Conservation (phyloP, 2,888 invertebrate genomes). For the Junonia oenone region DNA sequence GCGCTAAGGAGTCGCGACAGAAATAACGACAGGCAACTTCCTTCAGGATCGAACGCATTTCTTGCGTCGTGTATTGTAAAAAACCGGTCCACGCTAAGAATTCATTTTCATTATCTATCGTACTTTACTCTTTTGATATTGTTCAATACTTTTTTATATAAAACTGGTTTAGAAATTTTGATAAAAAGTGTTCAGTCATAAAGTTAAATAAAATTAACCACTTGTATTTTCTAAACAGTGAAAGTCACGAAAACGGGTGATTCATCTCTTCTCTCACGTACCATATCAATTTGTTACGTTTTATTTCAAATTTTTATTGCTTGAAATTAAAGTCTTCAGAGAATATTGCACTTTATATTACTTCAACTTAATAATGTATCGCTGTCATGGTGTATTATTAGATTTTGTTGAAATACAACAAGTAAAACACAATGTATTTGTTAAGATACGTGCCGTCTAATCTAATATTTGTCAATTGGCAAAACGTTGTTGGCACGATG, state of each 20-base stretch:
- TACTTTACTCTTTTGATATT: background rate
- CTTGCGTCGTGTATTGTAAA: background rate
- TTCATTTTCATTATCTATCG: background rate
- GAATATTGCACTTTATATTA: background rate
- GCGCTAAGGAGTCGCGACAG: slow-evolving; percentile 50
- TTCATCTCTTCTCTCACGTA: background rate
- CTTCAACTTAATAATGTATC: background rate
- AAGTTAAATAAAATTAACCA: background rate
- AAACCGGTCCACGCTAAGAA: background rate
- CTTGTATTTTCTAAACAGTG: slow-evolving; percentile 1
- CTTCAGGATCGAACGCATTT: slow-evolving; percentile 35
- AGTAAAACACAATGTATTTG: background rate
- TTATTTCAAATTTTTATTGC: background rate
- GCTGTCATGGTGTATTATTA: background rate
- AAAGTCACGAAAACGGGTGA: background rate
- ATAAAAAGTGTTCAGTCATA: background rate
- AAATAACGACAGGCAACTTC: slow-evolving; percentile 49
- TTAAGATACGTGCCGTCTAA: background rate
- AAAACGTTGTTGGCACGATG: background rate
- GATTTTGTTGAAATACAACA: background rate
- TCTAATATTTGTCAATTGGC: background rate
- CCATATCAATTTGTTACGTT: background rate
- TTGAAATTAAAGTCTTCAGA: background rate
- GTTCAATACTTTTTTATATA: background rate
- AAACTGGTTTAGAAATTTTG: background rate